These are phyloP conservation scores for Gobius niger DNA, from an alignment of 2,113 vertebrate genomes.

Conservation along the genomic window DNA sequence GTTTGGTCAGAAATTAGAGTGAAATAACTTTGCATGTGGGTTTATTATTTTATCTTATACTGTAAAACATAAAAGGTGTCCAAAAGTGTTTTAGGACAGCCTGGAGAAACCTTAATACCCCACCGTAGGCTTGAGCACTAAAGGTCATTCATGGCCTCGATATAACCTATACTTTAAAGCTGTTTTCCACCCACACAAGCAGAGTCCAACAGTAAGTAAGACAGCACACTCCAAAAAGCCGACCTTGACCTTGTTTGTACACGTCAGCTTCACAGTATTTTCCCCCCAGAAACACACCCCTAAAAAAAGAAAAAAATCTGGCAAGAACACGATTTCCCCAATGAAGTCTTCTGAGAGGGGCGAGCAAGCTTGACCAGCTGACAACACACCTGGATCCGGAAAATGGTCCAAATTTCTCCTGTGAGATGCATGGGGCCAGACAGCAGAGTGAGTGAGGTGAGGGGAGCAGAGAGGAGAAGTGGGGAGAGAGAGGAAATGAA, in stretches of 20 bases:
- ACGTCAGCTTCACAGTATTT: conserved; percentile 22
- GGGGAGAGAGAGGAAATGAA: neutral
- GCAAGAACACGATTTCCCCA: conserved; percentile 38
- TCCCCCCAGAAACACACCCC: neutral
- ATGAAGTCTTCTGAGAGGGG: conserved; percentile 36
- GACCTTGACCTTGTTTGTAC: conserved; percentile 53
- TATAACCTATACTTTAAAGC: neutral
- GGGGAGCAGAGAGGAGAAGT: neutral
- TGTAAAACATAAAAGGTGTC: no score
- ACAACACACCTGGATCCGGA: conserved; percentile 56
- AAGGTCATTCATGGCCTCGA: neutral
- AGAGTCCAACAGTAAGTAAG: neutral
- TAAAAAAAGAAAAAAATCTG: conserved; percentile 4
- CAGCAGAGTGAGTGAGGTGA: conserved; percentile 17
- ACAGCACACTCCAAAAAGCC: conserved; percentile 11
- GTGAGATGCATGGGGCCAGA: conserved; percentile 32
- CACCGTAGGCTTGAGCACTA: no score
- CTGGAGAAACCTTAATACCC: no score
- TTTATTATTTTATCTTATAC: no score
- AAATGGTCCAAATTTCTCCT: conserved; percentile 54
- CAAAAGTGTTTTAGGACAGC: no score
- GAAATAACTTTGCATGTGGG: no score
- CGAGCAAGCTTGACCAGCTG: conserved; percentile 51
- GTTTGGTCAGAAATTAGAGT: no score
- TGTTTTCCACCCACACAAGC: neutral